Evolutionary conservation across 2,888 invertebrate species (phyloP).

Genomic region (Timandra comae): DNA sequence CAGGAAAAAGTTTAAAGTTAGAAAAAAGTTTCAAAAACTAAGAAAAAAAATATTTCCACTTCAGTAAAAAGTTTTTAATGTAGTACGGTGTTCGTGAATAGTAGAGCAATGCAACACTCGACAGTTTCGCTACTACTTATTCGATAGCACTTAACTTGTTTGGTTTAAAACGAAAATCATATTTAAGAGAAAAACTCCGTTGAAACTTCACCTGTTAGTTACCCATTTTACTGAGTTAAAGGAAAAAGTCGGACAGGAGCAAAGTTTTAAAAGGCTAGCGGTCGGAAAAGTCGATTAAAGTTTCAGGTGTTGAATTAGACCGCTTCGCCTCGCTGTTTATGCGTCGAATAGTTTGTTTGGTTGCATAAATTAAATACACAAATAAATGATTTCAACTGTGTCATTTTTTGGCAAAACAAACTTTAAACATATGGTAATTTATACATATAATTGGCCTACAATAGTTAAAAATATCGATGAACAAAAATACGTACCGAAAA

Average conservation of each 20-base stretch:
- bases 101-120: neutral
- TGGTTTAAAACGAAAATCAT: conserved; percentile 6
- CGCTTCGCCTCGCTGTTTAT: too few species aligned
- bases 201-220: conserved; percentile 5
- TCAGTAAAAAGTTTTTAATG: conserved; percentile 8
- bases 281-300: conserved; percentile 17
- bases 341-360: too few species aligned
- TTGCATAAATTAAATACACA: too few species aligned
- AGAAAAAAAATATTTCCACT: conserved; percentile 4
- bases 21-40: too few species aligned
- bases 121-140: neutral
- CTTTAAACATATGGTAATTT: too few species aligned
- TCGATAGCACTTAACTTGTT: conserved; percentile 2
- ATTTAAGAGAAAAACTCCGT: conserved; percentile 5
- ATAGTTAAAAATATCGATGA: too few species aligned
- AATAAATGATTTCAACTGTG: too few species aligned
- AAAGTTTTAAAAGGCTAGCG: conserved; percentile 12
- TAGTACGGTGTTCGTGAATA: conserved; percentile 19
- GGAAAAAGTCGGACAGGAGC: conserved; percentile 8
- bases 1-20: too few species aligned
- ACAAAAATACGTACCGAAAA: too few species aligned
- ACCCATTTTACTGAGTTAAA: conserved; percentile 4
- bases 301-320: conserved; percentile 12
- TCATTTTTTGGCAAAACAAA: too few species aligned
- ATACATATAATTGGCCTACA: too few species aligned